These are phyloP conservation scores for Tanypteryx hageni DNA, from an alignment of 2,888 invertebrate genomes.

Conservation along the genomic window DNA sequence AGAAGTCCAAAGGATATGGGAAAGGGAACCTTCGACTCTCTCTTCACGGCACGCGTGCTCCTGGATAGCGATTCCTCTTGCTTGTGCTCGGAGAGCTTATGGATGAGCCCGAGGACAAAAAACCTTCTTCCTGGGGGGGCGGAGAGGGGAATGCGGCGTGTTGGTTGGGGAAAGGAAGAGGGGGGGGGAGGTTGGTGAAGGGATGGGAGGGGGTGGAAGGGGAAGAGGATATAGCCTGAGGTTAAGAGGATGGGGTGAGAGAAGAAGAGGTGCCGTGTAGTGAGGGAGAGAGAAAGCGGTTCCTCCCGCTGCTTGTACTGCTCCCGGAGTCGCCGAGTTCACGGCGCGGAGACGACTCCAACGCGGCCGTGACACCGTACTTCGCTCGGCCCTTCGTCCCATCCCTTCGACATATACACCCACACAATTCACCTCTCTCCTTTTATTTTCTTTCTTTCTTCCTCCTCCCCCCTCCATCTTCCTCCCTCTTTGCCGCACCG, in stretches of 20 bases:
- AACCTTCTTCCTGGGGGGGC: background rate
- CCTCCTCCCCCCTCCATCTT: no score
- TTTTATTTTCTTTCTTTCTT: no score
- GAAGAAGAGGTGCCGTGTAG: background rate
- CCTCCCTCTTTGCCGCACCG: no score
- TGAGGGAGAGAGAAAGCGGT: background rate
- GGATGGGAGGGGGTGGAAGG: background rate
- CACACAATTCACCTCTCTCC: no score
- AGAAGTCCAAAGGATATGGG: background rate
- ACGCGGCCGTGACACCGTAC: no score
- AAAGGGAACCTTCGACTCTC: no score
- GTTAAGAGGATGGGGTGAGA: background rate
- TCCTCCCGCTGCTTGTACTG: background rate
- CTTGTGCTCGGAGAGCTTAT: background rate
- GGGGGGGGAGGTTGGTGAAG: background rate
- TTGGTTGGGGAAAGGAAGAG: background rate
- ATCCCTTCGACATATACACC: no score
- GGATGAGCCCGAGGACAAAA: background rate
- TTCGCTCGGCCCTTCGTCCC: no score
- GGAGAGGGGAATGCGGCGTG: background rate
- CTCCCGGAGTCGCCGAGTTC: background rate
- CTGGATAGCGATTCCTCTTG: background rate
- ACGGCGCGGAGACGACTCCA: background rate
- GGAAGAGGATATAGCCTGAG: background rate
- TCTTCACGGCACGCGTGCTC: background rate